These are phyloP conservation scores for Porites evermanni DNA, from an alignment of 92 coral and sea anemone genomes.

Conservation along the genomic window DNA sequence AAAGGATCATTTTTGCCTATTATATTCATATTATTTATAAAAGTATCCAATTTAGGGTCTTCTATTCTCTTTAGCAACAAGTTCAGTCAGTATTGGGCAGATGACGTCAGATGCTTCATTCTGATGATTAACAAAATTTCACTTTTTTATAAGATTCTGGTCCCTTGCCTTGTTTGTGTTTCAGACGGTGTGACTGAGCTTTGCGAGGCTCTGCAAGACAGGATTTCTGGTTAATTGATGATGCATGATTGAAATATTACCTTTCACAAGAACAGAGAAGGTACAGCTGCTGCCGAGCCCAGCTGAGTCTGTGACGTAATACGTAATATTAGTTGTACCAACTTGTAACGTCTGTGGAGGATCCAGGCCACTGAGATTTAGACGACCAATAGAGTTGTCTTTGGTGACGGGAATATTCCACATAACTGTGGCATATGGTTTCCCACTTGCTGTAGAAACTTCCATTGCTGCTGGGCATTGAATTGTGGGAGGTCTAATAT, in stretches of 20 bases:
- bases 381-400: slow-evolving; percentile 54
- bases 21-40: no score
- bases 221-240: no score
- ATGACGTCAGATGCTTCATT: no score
- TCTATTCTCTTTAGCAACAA: no score
- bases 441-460: slow-evolving; percentile 40
- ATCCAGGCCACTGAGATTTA: slow-evolving; percentile 3
- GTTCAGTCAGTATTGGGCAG: no score
- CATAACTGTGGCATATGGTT: slow-evolving; percentile 28
- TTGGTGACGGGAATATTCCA: slow-evolving; percentile 53
- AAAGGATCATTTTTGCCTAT: no score
- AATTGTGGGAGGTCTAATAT: slow-evolving; percentile 38
- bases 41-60: no score
- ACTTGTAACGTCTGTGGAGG: slow-evolving; percentile 44
- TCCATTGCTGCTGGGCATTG: slow-evolving; percentile 38
- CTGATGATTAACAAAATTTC: no score
- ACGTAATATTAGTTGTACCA: slow-evolving; percentile 25
- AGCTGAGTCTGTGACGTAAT: slow-evolving; percentile 45
- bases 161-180: no score
- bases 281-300: slow-evolving; percentile 38
- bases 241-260: background rate
- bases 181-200: background rate
- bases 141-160: no score
- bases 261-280: slow-evolving; percentile 46
- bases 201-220: background rate